phyloP scores from a whole-genome alignment of 2,797 vertebrate species.

The Tenualosa thibaudeaui region DNA sequence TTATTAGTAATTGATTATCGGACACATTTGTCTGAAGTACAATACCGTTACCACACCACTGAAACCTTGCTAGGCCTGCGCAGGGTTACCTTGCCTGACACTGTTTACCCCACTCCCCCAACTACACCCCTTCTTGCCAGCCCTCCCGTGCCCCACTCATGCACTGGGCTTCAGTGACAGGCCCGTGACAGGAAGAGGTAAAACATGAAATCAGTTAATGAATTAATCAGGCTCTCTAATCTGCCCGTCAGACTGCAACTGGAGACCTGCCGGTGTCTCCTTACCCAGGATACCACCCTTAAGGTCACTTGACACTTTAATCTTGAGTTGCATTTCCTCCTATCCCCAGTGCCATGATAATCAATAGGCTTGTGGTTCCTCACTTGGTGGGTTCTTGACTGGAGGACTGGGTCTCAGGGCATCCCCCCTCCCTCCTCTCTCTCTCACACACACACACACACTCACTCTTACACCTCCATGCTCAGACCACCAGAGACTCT shows the following conservation, averaged over 20 bases:
- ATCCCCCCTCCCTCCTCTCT: neutral
- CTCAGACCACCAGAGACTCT: neutral
- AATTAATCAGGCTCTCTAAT: constrained; percentile 80
- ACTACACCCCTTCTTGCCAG: neutral
- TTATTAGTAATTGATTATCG: constrained; percentile 14
- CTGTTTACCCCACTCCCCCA: neutral
- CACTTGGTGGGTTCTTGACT: constrained; percentile 52
- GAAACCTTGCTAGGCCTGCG: neutral
- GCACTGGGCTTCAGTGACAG: constrained; percentile 31
- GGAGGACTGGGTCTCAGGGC: constrained; percentile 40
- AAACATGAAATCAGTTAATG: constrained; percentile 74
- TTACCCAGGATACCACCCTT: constrained; percentile 74
- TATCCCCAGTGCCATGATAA: constrained; percentile 58
- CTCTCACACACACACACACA: neutral
- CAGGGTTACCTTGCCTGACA: constrained; percentile 18
- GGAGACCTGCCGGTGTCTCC: constrained; percentile 69
- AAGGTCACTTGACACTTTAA: constrained; percentile 73
- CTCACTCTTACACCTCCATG: too few relatives aligned
- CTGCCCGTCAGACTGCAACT: constrained; percentile 74
- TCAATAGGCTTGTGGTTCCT: constrained; percentile 65
- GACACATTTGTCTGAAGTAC: neutral
- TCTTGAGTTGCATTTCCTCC: constrained; percentile 75
- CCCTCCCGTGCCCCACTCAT: neutral
- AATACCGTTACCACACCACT: neutral
- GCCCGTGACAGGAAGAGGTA: constrained; percentile 56